A percentile compares a stretch with the other conserved stretches of the same genome.
Conservation (phyloP, 2,888 invertebrate genomes). For the Aproaerema taeniolella region DNA sequence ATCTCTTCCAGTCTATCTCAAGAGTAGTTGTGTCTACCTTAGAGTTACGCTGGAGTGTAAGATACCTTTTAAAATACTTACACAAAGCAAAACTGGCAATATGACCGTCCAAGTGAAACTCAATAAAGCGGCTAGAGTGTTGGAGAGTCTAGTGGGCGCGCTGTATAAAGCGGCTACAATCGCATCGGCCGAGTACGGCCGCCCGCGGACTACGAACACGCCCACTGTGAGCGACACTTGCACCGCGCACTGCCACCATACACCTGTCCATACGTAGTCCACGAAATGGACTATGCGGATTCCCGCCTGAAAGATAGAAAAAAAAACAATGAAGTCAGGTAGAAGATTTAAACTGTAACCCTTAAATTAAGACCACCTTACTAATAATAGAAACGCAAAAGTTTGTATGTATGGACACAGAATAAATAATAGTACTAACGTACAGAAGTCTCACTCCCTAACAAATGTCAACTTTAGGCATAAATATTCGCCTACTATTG, state of each 20-base stretch:
- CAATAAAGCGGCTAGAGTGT: conserved; percentile 81
- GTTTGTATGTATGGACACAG: no score
- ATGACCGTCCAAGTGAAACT: conserved; percentile 93
- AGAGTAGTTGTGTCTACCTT: no score
- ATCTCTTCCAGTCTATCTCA: not conserved
- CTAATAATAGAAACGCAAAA: no score
- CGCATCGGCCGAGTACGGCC: conserved; percentile 89
- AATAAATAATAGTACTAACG: no score
- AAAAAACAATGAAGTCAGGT: not conserved
- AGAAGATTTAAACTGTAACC: no score
- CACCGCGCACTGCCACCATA: conserved; percentile 91
- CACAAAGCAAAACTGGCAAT: conserved; percentile 88
- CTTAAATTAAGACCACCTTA: no score
- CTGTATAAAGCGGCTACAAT: conserved; percentile 69
- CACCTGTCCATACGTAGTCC: conserved; percentile 89
- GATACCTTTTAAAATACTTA: conserved; percentile 46
- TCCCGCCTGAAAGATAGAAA: conserved; percentile 76
- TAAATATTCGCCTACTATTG: no score
- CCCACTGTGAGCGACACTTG: conserved; percentile 87
- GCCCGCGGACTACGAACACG: conserved; percentile 91
- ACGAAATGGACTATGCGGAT: conserved; percentile 89
- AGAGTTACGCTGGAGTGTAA: no score
- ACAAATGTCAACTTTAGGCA: no score
- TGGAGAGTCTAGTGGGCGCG: conserved; percentile 43
- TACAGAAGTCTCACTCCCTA: no score